A percentile compares a stretch with the other conserved stretches of the same genome.
Evolutionary conservation across 2,888 invertebrate species (phyloP).

Genomic region (Psylliodes chrysocephalus): DNA sequence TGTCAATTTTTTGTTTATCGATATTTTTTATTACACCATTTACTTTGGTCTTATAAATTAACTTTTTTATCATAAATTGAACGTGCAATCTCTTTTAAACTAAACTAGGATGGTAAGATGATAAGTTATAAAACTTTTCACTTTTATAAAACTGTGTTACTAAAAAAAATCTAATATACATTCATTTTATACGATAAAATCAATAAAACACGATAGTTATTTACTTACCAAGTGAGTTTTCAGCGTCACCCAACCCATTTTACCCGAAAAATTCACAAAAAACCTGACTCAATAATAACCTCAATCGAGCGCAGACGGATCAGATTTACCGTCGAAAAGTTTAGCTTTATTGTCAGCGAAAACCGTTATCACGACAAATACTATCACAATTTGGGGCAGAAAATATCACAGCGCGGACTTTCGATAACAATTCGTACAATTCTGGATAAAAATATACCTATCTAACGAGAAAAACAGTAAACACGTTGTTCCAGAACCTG

Average conservation of each 20-base stretch:
- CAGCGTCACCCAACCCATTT: slow-evolving; percentile 70
- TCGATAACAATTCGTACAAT: neutral
- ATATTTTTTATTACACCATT: too few relatives aligned
- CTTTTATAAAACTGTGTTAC: too few relatives aligned
- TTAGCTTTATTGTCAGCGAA: neutral
- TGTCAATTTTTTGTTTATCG: too few relatives aligned
- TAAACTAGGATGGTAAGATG: too few relatives aligned
- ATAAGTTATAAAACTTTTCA: too few relatives aligned
- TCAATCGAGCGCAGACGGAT: slow-evolving; percentile 8
- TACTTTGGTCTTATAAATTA: too few relatives aligned
- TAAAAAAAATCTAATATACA: too few relatives aligned
- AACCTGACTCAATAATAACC: slow-evolving; percentile 3
- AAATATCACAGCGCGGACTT: slow-evolving; percentile 39
- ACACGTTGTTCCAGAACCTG: slow-evolving; percentile 34
- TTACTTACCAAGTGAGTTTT: slow-evolving; percentile 69
- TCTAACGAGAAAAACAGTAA: slow-evolving; percentile 14
- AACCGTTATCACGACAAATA: slow-evolving; percentile 15
- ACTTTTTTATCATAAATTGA: too few relatives aligned
- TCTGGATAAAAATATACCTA: slow-evolving; percentile 3
- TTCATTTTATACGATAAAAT: too few relatives aligned
- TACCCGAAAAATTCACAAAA: slow-evolving; percentile 15
- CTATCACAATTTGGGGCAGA: slow-evolving; percentile 39
- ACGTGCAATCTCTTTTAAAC: too few relatives aligned
- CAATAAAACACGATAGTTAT: too few relatives aligned
- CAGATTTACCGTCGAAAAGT: slow-evolving; percentile 9